Percentiles rank a stretch among this genome's conserved stretches.
Conservation (phyloP, 2,113 vertebrate species). For the Arothron firmamentum region DNA sequence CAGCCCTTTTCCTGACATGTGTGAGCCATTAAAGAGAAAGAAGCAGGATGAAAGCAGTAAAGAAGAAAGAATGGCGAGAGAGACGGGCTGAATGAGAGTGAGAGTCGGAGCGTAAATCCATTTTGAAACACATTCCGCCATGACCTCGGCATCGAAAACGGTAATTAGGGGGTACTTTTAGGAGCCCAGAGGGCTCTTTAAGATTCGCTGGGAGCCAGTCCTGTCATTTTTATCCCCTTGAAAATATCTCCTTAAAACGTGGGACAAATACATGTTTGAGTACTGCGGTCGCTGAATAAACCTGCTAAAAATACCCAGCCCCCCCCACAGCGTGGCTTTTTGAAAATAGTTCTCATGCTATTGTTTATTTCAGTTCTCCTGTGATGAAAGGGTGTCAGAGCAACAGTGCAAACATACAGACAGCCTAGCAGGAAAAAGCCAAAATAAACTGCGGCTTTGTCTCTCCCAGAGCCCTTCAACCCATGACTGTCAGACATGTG, state of each 20-base stretch:
- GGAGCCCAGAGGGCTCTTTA: constrained; percentile 36
- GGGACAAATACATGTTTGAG: constrained; percentile 61
- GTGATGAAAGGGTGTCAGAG: constrained; percentile 60
- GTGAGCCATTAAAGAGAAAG: constrained; percentile 61
- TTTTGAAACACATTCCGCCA: constrained; percentile 68
- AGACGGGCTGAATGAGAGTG: constrained; percentile 23
- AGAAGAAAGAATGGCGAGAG: constrained; percentile 28
- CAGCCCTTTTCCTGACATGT: constrained; percentile 62
- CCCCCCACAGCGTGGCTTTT: constrained; percentile 27
- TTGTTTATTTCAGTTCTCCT: constrained; percentile 61
- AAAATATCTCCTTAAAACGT: constrained; percentile 52
- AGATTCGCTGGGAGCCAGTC: constrained; percentile 39
- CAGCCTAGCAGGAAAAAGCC: constrained; percentile 55
- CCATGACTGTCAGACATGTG: constrained; percentile 38
- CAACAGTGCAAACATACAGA: constrained; percentile 55
- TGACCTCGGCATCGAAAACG: constrained; percentile 63
- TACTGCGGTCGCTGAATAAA: constrained; percentile 64
- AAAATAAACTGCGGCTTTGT: constrained; percentile 62
- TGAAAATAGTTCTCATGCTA: constrained; percentile 52
- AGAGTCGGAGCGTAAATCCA: constrained; percentile 62
- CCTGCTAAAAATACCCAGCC: constrained; percentile 54
- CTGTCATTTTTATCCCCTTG: constrained; percentile 54
- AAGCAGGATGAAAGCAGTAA: constrained; percentile 44
- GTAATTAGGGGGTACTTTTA: constrained; percentile 70
- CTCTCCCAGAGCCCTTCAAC: constrained; percentile 36